Evolutionary conservation across 64 coral and sea anemone species (phyloP).

Genomic region (Platygyra sinensis): DNA sequence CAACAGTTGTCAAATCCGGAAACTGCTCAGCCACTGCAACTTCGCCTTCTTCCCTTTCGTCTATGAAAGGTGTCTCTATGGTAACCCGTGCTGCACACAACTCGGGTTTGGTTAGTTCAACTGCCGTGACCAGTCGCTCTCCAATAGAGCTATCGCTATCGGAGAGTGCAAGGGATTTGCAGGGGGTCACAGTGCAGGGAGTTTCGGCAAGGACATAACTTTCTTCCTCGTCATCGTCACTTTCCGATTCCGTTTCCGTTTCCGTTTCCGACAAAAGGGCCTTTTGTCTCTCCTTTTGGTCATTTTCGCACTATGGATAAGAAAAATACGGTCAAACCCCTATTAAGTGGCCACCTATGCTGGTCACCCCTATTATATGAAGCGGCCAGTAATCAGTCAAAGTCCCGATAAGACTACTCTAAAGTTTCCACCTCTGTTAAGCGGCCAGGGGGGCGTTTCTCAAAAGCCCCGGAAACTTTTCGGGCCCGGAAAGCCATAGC

Average conservation of each 20-base stretch:
- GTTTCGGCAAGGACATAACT: not conserved
- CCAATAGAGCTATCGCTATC: not conserved
- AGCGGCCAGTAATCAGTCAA: too few species aligned
- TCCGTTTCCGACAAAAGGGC: too few species aligned
- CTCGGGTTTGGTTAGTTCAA: not conserved
- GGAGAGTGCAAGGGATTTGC: not conserved
- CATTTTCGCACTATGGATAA: not conserved
- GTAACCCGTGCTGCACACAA: not conserved
- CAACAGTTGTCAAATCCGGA: not conserved
- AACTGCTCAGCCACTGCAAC: not conserved
- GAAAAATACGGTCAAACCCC: not conserved
- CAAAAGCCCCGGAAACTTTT: too few species aligned
- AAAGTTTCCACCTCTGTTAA: too few species aligned
- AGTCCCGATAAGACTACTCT: too few species aligned
- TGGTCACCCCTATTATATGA: too few species aligned
- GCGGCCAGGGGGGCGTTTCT: too few species aligned
- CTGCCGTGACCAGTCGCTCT: not conserved
- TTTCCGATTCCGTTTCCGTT: not conserved
- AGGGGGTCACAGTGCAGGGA: not conserved
- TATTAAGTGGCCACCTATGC: too few species aligned
- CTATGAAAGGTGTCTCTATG: not conserved
- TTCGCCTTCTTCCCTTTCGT: not conserved
- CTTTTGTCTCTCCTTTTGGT: not conserved
- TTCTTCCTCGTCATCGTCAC: not conserved
- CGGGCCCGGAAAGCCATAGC: too few species aligned